Evolutionary conservation across 2,888 invertebrate genomes (phyloP), one percentile per base, ranked within the genome.

Genomic region (Tillus elongatus): DNA sequence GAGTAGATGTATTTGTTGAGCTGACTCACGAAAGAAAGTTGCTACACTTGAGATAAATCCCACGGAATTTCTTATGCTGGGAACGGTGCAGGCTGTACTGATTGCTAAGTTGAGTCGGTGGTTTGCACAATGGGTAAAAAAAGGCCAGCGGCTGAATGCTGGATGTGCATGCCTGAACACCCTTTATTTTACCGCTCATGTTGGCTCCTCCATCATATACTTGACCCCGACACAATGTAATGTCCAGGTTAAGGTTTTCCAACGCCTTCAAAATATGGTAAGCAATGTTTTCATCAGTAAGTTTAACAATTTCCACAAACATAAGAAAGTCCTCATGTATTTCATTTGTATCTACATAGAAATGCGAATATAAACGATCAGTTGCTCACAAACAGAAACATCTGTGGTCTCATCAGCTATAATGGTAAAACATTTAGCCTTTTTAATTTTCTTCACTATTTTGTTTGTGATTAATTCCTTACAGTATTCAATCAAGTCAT

Each of bases 191-290:
- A 19, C 24, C 24, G 24, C 24, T 19, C 24, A 19, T 19, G n/a
- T 19, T 19, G 24, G 29, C 4, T 6, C 33, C n/a, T n/a, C n/a
- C n/a, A 33, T 33, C 13, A 24, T 19, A 33, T 9, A 19, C 33
- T 33, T 33, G 33, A 19, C 33, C 33, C 10, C 33, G 16, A 12
- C 12, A 33, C 3, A 19, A 19, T 19, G 16, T 19, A 9, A 33
- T 10, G 19, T 33, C 33, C 12, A 33, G 33, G 33, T 19, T 15
- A 32, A 32, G 33, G 14, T 32, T 32, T 15, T 15, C 33, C 15
- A 32, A 15, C 33, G 14, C 15, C 13, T 19, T 15, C 24, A 16
- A 33, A 33, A 33, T 33, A 19, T 15, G 16, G 12, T 19, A 19
- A 10, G 33, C 33, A 19, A 33, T 19, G 19, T 16, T 33, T 33